Evolutionary conservation across 2,113 vertebrate genomes (phyloP), one percentile per base, ranked within the genome.

Genomic region (Rhinichthys klamathensis): DNA sequence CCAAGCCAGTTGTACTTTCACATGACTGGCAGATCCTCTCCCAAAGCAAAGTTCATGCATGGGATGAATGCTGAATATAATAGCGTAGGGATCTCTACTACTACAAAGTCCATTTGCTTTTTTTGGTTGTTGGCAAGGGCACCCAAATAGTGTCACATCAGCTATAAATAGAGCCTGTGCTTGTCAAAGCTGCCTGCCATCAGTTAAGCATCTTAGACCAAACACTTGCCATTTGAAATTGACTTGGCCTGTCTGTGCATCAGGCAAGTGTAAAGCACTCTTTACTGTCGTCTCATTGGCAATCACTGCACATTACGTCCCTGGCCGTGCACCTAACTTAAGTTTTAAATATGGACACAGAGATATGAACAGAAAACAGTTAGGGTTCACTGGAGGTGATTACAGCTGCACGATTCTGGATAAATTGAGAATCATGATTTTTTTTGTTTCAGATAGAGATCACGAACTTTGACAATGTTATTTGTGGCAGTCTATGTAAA

Each of bases 121-220:
- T 82, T 49, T 80, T 35, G 49, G 44, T 35, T 70, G 80, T 82
- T 54, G 30, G 25, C 3, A 16, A 35, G 27, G 21, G 63, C 30
- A 65, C 6, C 11, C 9, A 35, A 38, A 35, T 11, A 12, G 18
- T 73, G 15, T 58, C 25, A 63, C 27, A 7, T 67, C 18, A 3
- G 35, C 30, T 87, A 80, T 80, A 84, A 84, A 84, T 87, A 81
- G 67, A 38, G 13, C 44, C 3, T 1, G 73, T 63, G 86, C 63
- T 81, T 84, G 67, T 69, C 61, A 84, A 73, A 80, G 81, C 46
- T 70, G 51, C 44, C 77, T 69, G 63, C 21, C 25, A 56, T 44
- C 25, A 65, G 83, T 32, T 73, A 82, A 89, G 72, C 54, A 1
- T 86, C 60, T 84, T 87, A 78, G n/a, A 51, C n/a, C 76, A 15